Evolutionary conservation across 2,797 vertebrate species (phyloP), one percentile per base, ranked within the genome.

Genomic region (Brachyalestes nurse): DNA sequence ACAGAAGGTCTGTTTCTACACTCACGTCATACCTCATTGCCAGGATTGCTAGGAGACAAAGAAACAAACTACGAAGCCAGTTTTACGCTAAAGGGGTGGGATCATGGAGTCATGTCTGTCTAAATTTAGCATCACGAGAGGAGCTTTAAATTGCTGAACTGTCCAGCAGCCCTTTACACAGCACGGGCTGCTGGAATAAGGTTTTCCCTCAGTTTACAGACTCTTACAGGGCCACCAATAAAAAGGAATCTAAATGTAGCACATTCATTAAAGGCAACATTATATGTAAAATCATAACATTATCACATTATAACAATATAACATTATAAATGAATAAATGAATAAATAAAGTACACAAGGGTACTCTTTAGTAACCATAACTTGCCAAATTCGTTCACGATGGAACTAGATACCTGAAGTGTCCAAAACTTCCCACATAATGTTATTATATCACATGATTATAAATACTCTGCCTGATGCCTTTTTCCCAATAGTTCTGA

Each of bases 21-120:
- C 51, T n/a, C 19, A 73, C 55, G 23, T 72, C 19, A n/a, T 13
- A 14, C 1, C 7, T 17, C 0, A n/a, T 74, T 74, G 72, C 55
- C 38, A 60, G 55, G 38, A 74, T n/a, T 42, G 2, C 14, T 60
- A 23, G 40, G 38, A 73, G n/a, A 60, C 34, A 73, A 21, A 6
- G 55, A 74, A 21, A 60, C 72, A 74, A 60, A 60, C 72, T 55
- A 72, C 16, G 13, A 7, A 21, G 34, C n/a, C 19, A 13, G 16
- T 72, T 16, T 34, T 4, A 34, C 7, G 9, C 14, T 42, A 23
- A 73, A 73, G 10, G 53, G 79, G 72, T 10, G 28, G 53, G 60
- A 62, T 49, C 45, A 83, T 70, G 71, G 90, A 92, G 85, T 94
- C 91, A 94, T 34, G 89, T 91, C 89, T 92, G 89, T 80, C 86